phyloP scores from a whole-genome alignment of 2,888 invertebrate species.

The Liodrosophila aerea region DNA sequence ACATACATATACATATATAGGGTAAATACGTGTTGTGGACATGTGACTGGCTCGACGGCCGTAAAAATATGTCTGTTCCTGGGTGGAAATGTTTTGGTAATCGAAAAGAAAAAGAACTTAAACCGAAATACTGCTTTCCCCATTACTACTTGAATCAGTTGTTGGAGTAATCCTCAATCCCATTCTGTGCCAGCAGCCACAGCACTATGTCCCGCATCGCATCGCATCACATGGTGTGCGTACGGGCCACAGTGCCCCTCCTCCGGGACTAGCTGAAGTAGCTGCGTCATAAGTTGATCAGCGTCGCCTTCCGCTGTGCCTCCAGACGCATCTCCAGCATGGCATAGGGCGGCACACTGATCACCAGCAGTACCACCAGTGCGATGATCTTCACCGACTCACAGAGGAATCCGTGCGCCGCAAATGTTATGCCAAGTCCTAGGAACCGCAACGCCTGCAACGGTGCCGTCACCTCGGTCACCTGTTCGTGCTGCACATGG shows the following conservation, averaged over 20 bases:
- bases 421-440: conserved; percentile 86
- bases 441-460: conserved; percentile 85
- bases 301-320: conserved; percentile 81
- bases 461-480: conserved; percentile 82
- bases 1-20: conserved; percentile 12
- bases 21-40: conserved; percentile 25
- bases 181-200: conserved; percentile 6
- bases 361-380: conserved; percentile 80
- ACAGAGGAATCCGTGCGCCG: conserved; percentile 86
- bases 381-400: conserved; percentile 81
- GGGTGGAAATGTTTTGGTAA: conserved; percentile 23
- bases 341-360: conserved; percentile 82
- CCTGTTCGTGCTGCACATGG: conserved; percentile 80
- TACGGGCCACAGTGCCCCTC: conserved; percentile 73
- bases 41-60: conserved; percentile 40
- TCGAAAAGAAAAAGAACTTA: too few species aligned
- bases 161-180: background rate
- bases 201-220: background rate
- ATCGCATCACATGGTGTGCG: conserved; percentile 78
- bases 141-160: background rate
- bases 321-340: conserved; percentile 81
- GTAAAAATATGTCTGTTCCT: conserved; percentile 12
- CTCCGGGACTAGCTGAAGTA: conserved; percentile 81
- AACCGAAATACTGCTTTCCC: background rate
- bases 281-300: conserved; percentile 81